A percentile compares a stretch with the other conserved stretches of the same genome.
Evolutionary conservation across 2,888 invertebrate species (phyloP).

Genomic region (Tigriopus californicus): DNA sequence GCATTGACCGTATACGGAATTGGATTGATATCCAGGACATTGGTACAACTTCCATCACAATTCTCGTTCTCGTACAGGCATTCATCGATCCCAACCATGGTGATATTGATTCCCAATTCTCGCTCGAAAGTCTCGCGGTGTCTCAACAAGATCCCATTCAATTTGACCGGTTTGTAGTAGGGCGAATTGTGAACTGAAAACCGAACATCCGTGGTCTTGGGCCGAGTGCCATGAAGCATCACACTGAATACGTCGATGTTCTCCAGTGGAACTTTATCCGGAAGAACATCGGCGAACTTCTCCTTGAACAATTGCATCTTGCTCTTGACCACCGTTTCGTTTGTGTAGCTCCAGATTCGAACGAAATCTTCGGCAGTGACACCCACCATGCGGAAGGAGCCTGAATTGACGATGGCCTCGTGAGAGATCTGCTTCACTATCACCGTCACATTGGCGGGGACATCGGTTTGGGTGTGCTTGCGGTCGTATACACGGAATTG

Average conservation of each 20-base stretch:
- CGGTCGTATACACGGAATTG: conserved; percentile 65
- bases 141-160: conserved; percentile 70
- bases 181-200: conserved; percentile 91
- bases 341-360: conserved; percentile 75
- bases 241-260: conserved; percentile 95
- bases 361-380: conserved; percentile 93
- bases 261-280: conserved; percentile 36
- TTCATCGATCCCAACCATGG: conserved; percentile 94
- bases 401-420: conserved; percentile 85
- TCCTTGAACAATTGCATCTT: conserved; percentile 74
- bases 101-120: conserved; percentile 83
- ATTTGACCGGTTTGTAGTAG: conserved; percentile 77
- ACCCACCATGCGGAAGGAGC: conserved; percentile 76
- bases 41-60: conserved; percentile 91
- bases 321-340: conserved; percentile 61
- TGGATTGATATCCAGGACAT: conserved; percentile 68
- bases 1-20: conserved; percentile 89
- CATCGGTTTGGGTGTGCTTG: conserved; percentile 83
- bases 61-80: conserved; percentile 83
- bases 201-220: conserved; percentile 72
- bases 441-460: conserved; percentile 88
- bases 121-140: conserved; percentile 47
- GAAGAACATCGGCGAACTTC: conserved; percentile 41
- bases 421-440: conserved; percentile 84
- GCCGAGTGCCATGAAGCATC: conserved; percentile 55